Evolutionary conservation across 2,113 vertebrate genomes (phyloP), one percentile per base, ranked within the genome.

Genomic region (Microcebus jonahi): DNA sequence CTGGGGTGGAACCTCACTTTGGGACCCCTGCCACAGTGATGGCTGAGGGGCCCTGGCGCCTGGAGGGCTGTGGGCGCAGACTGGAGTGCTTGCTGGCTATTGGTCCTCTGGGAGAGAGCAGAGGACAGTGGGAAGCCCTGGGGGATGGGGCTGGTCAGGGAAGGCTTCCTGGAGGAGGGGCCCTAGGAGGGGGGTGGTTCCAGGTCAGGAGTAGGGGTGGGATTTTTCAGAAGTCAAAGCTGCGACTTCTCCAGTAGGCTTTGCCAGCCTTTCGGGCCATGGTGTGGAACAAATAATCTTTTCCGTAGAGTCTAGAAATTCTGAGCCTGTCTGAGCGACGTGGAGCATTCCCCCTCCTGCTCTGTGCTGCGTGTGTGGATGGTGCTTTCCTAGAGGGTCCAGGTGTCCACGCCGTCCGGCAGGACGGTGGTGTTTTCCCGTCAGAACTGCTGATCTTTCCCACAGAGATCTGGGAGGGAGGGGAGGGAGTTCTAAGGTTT

Each of bases 221-320:
- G 1, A 27, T n/a, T 82, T 95, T 91, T 95, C 91, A 94, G 59
- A 81, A 76, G 55, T n/a, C 39, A 91, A 61, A 91, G 50, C 93
- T 83, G 1, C 81, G 61, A 63, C 25, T 80, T 57, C 55, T 29
- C n/a, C 34, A 53, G 65, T 36, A 79, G 76, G 76, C 29, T 29
- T 88, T 85, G 59, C 77, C 55, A 71, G 68, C 13, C 34, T 67
- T 84, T 81, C 50, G 70, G 79, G 77, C 53, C 31, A 68, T n/a
- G 36, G 67, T 90, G 12, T 50, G 70, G 75, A 67, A 85, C 59
- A 85, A 71, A 45, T 61, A 1, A 61, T 90, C 80, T 83, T 94
- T 93, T 67, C 42, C 65, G 63, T 10, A 45, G 84, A n/a, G 39
- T 75, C 11, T 45, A 45, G 42, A 83, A 80, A 83, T 59, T 36